These are phyloP conservation scores for Apis mellifera DNA, from an alignment of 1,140 invertebrate species.

Conservation along the genomic window Amel_HAv3.1 CM009931.2:24043001-24043500, in stretches of 20 bases:
- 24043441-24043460: constrained; percentile 17
- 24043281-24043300: constrained; percentile 10
- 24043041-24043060: not conserved
- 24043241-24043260: constrained; percentile 5
- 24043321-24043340: too few relatives aligned
- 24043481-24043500: constrained; percentile 29
- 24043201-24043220: constrained; percentile 5
- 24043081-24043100: too few relatives aligned
- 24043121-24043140: constrained; percentile 47
- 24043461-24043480: constrained; percentile 43
- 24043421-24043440: constrained; percentile 55
- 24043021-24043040: not conserved
- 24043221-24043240: constrained; percentile 6
- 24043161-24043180: constrained; percentile 42
- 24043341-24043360: too few relatives aligned
- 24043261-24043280: constrained; percentile 27
- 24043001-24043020: too few relatives aligned
- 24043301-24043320: not conserved
- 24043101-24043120: not conserved
- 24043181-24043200: constrained; percentile 31
- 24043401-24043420: not conserved
- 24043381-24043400: constrained; percentile 36
- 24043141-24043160: constrained; percentile 32
- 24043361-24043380: not conserved
- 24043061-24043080: not conserved